These are phyloP conservation scores for Homarus gammarus DNA, from an alignment of 2,888 invertebrate genomes.

Conservation along the genomic window DNA sequence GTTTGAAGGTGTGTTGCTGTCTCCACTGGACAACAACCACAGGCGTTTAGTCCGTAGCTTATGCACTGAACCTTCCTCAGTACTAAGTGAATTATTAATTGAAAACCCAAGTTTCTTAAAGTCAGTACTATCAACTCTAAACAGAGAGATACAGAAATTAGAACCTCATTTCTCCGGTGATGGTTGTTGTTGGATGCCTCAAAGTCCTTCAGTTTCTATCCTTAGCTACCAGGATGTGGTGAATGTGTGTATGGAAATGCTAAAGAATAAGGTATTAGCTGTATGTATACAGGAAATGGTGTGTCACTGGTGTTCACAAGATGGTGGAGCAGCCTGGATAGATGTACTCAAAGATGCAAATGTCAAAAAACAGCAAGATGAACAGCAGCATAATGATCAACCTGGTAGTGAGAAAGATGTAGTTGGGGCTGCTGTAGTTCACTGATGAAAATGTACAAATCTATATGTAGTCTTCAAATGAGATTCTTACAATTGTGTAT, in stretches of 20 bases:
- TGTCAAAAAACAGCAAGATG: neutral
- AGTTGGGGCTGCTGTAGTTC: no score
- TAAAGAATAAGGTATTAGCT: neutral
- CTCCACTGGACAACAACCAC: neutral
- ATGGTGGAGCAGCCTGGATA: conserved; percentile 43
- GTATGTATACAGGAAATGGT: conserved; percentile 4
- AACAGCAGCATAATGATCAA: neutral
- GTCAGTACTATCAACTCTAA: conserved; percentile 11
- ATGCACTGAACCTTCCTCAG: neutral
- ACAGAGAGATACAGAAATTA: conserved; percentile 42
- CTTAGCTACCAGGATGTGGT: conserved; percentile 45
- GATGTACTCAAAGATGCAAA: conserved; percentile 41
- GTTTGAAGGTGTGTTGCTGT: conserved; percentile 21
- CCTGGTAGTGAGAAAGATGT: neutral
- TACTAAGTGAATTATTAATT: neutral
- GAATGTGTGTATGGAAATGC: conserved; percentile 15
- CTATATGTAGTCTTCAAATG: no score
- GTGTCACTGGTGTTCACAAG: conserved; percentile 6
- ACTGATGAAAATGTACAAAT: no score
- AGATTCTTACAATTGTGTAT: no score
- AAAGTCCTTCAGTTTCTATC: neutral
- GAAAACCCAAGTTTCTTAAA: neutral
- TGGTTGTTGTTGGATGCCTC: conserved; percentile 24
- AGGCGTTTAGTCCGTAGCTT: conserved; percentile 6
- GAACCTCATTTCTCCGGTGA: conserved; percentile 13